phyloP scores from a whole-genome alignment of 1,140 invertebrate genomes.

The Lanistes nyassanus region DNA sequence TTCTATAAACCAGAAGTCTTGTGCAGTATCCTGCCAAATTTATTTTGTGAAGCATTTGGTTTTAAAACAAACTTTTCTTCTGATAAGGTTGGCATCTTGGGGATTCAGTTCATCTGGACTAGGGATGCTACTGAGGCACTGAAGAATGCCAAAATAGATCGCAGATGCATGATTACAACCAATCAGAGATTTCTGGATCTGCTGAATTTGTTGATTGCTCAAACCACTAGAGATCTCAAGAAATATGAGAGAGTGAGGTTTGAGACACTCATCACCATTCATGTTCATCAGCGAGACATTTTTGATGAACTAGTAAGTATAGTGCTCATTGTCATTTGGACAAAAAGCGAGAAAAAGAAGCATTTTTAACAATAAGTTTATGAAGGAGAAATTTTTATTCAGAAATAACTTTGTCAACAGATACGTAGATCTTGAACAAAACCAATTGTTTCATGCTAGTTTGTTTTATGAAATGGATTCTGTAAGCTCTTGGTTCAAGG shows the following conservation, averaged over 20 bases:
- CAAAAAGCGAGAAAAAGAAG: too few species aligned
- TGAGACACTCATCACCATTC: constrained; percentile 96
- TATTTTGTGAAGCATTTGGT: too few species aligned
- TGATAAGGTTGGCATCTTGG: constrained; percentile 85
- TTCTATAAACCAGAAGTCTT: background rate
- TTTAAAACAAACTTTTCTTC: constrained; percentile 4
- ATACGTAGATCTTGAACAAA: background rate
- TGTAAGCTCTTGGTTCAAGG: too few species aligned
- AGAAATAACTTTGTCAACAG: background rate
- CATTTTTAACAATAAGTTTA: background rate
- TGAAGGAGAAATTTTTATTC: background rate
- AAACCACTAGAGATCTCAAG: constrained; percentile 90
- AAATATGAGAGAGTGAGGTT: constrained; percentile 94
- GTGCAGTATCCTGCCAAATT: too few species aligned
- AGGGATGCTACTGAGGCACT: constrained; percentile 90
- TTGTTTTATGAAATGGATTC: too few species aligned
- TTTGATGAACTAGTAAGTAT: constrained; percentile 89
- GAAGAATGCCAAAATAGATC: constrained; percentile 86
- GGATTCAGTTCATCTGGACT: constrained; percentile 98
- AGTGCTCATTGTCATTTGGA: too few species aligned
- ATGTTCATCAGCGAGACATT: constrained; percentile 96
- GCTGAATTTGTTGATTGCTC: constrained; percentile 92
- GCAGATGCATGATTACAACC: constrained; percentile 93
- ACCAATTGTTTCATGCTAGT: background rate
- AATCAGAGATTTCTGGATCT: constrained; percentile 94